phyloP scores from a whole-genome alignment of 2,113 vertebrate genomes.

The Mungos mungo region DNA sequence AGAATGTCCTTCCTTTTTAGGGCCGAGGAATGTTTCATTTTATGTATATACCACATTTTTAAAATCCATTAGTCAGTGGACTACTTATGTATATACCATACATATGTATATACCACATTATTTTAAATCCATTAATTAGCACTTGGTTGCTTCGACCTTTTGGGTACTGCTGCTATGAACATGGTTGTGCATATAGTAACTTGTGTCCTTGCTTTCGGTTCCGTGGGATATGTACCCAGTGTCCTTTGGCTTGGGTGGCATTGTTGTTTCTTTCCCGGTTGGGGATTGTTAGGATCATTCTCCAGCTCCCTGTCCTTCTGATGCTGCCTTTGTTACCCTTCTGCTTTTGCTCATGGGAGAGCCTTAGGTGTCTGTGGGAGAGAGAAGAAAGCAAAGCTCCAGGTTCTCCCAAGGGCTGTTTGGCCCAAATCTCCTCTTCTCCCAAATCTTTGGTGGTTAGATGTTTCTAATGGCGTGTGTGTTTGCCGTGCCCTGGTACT shows the following conservation, averaged over 20 bases:
- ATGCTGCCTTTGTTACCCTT: not conserved
- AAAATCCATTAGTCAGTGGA: not conserved
- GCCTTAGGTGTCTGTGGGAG: not conserved
- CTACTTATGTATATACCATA: too few relatives aligned
- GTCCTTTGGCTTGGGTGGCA: not conserved
- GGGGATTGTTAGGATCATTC: not conserved
- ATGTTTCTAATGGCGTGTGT: too few relatives aligned
- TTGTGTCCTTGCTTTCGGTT: not conserved
- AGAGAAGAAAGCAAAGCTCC: not conserved
- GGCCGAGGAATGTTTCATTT: not conserved
- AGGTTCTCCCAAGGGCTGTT: not conserved
- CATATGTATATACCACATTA: not conserved
- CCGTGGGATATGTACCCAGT: not conserved
- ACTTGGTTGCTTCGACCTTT: not conserved
- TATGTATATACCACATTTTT: not conserved
- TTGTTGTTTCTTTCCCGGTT: not conserved
- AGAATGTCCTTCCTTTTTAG: not conserved
- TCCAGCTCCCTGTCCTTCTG: not conserved
- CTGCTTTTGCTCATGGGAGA: not conserved
- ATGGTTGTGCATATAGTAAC: accelerated
- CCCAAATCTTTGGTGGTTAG: not conserved
- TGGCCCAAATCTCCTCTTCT: not conserved
- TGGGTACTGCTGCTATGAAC: not conserved
- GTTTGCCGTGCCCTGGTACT: not conserved
- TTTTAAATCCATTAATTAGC: not conserved